phyloP scores from a whole-genome alignment of 64 coral and sea anemone species.

The Actinia equina region DNA sequence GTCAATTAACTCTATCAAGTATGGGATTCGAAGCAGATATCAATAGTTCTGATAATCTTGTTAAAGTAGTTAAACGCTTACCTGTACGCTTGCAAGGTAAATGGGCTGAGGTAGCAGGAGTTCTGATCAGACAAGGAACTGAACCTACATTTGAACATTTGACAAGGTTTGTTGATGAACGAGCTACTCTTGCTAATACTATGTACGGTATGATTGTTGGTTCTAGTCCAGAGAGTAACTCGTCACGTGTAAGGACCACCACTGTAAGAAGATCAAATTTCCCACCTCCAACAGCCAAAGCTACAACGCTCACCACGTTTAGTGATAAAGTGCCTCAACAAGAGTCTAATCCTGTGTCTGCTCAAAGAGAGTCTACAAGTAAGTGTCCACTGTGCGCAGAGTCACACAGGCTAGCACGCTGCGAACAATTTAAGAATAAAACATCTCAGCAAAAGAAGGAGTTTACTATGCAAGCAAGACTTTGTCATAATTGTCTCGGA shows the following conservation, averaged over 20 bases:
- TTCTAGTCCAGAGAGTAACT: not conserved
- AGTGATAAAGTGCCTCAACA: not conserved
- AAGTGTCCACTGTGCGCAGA: constrained; percentile 15
- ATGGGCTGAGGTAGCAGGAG: not conserved
- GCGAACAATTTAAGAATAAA: constrained; percentile 9
- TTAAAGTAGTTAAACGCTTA: not conserved
- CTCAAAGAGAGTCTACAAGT: not conserved
- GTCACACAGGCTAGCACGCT: constrained; percentile 5
- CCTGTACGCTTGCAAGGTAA: not conserved
- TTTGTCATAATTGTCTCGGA: constrained; percentile 23
- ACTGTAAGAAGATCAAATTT: not conserved
- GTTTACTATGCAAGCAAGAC: constrained; percentile 18
- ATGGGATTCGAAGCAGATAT: not conserved
- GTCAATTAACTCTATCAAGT: not conserved
- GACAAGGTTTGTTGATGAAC: constrained; percentile 13
- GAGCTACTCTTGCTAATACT: not conserved
- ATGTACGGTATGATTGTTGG: not conserved
- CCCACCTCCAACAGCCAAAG: not conserved
- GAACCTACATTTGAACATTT: constrained; percentile 22
- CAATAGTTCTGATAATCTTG: not conserved
- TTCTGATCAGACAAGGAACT: not conserved
- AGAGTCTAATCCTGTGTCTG: not conserved
- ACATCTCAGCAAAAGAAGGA: constrained; percentile 33
- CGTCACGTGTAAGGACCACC: not conserved
- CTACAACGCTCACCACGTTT: not conserved